Evolutionary conservation across 2,113 vertebrate species (phyloP), one percentile per base, ranked within the genome.

Genomic region (Gopherus evgoodei): DNA sequence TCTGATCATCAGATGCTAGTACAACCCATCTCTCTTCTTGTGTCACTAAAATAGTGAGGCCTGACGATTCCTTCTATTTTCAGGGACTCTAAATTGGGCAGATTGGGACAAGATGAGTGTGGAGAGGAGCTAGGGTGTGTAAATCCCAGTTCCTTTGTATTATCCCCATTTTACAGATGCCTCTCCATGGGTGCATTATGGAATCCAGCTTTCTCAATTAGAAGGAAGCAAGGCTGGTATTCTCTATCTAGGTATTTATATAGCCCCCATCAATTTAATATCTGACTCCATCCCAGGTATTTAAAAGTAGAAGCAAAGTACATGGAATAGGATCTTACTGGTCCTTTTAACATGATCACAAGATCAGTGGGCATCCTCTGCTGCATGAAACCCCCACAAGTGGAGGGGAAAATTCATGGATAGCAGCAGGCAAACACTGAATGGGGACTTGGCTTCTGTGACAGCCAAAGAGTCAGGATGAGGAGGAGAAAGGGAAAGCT

Each of bases 1-100:
- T 16, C 17, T 86, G 95, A 44, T 85, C 62, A 94, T 79, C 59
- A 89, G 3, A 69, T 72, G 69, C 84, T 91, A 35, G 22, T 83
- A 35, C 38, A 31, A 42, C 88, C 27, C 83, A 90, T 96, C 27
- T 96, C 89, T 29, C 83, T 95, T 95, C 27, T 96, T 3, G 21
- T 78, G 38, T 90, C 44, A 29, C 38, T 89, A 62, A 35, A 78
- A 47, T 1, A 8, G 35, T 81, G 87, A 24, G 4, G 72, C n/a
- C n/a, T 38, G 13, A 29, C 56, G 82, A 89, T 27, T 2, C 11
- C 1, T 83, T 75, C 19, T 0, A 1, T 94, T 96, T 96, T 52
- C 5, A 65, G 84, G 42, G 83, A 4, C 4, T 1, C 9, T 85
- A 47, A 29, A 16, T 91, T 27, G 27, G 84, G 14, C 24, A 86